A percentile compares a stretch with the other conserved stretches of the same genome.
These are phyloP conservation scores for Calypte anna DNA, from an alignment of 2,113 vertebrate species.

Conservation along the genomic window DNA sequence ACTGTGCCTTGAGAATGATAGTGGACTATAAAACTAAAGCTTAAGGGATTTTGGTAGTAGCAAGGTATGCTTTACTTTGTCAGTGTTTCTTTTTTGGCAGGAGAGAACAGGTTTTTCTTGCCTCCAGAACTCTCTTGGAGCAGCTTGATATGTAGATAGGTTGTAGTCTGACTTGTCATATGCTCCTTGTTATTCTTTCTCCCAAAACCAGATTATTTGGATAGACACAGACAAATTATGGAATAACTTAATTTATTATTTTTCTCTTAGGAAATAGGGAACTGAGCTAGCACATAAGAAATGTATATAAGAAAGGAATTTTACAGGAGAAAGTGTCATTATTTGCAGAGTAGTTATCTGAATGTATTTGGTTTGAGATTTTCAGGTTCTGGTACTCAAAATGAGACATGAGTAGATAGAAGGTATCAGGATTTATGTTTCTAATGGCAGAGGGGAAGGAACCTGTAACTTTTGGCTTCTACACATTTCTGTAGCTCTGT, in stretches of 20 bases:
- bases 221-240: not conserved
- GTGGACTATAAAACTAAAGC: not conserved
- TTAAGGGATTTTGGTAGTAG: not conserved
- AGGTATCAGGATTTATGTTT: not conserved
- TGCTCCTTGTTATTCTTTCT: not conserved
- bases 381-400: not conserved
- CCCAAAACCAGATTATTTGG: not conserved
- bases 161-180: constrained; percentile 40
- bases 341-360: not conserved
- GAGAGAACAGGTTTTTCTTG: constrained; percentile 69
- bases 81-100: not conserved
- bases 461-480: not conserved
- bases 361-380: not conserved
- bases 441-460: not conserved
- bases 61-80: not conserved
- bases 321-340: not conserved
- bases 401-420: not conserved
- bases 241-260: not conserved
- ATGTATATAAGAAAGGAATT: not conserved
- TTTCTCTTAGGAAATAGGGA: not conserved
- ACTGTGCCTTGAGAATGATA: not conserved
- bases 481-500: not conserved
- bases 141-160: constrained; percentile 26
- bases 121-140: constrained; percentile 19
- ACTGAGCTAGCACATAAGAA: not conserved